Conservation (phyloP, 2,797 vertebrate species). For the Dryobates pubescens region DNA sequence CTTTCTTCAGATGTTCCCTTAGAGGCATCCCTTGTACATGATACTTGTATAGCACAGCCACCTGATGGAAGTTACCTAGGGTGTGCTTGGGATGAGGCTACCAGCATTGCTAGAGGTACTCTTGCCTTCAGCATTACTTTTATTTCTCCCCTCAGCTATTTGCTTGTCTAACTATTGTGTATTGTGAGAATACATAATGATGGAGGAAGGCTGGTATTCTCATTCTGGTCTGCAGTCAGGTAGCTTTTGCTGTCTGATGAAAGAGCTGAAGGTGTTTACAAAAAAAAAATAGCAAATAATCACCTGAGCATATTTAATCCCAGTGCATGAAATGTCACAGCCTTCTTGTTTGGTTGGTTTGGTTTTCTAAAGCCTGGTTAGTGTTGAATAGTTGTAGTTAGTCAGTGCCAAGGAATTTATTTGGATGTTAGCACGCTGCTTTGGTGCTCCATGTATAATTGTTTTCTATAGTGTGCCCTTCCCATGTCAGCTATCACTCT, state of each 20-base stretch:
- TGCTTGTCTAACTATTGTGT: not conserved
- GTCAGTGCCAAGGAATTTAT: conserved; percentile 24
- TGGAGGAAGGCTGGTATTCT: not conserved
- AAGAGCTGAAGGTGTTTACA: not conserved
- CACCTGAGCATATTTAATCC: not conserved
- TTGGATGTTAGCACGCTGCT: not conserved
- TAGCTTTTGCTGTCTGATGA: not conserved
- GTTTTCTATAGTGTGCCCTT: not conserved
- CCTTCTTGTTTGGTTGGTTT: too few relatives aligned
- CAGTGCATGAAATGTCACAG: not conserved
- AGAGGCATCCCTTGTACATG: not conserved
- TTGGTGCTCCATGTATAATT: not conserved
- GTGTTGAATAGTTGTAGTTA: not conserved
- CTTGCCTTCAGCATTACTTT: too few relatives aligned
- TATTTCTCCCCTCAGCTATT: not conserved
- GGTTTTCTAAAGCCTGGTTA: not conserved
- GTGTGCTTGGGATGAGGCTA: too few relatives aligned
- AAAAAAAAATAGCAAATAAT: not conserved
- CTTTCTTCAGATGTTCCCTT: not conserved
- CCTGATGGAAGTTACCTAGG: too few relatives aligned
- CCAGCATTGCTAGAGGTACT: too few relatives aligned
- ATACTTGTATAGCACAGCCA: not conserved
- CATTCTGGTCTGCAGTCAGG: not conserved
- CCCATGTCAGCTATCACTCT: not conserved
- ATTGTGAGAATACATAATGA: not conserved